Evolutionary conservation across 1,140 invertebrate species (phyloP), one percentile per base, ranked within the genome.

Genomic region (Aphaenogaster rudis): DNA sequence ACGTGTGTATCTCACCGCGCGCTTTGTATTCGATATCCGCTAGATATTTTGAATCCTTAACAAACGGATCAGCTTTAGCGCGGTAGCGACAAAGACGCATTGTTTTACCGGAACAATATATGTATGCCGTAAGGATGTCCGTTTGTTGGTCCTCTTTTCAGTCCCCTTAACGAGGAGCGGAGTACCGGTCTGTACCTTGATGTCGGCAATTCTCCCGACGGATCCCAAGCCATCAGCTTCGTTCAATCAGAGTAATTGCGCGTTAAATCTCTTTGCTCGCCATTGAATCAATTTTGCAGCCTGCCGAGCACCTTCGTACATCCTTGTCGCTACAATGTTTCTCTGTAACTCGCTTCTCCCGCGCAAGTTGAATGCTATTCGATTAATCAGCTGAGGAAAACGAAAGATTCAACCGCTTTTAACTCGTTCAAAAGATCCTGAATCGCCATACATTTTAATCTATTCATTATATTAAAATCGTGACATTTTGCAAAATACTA

Each of bases 181-280:
- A 90, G 61, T 64, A 42, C 57, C 59, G 63, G 48, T 77, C 67
- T 86, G 82, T 91, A 86, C 90, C 93, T 93, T 93, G 92, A 93
- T 89, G 87, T 88, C 67, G 36, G 69, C 64, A 71, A 91, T 90
- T 88, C 61, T 79, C 39, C 9, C 13, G 63, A 59, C 48, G 21
- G 45, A 85, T 86, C 66, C 57, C 59, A 21, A 59, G 28, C 84
- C 81, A 79, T 85, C 63, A 64, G 71, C 45, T 67, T 88, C 82
- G 76, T 88, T 92, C 92, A 93, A 94, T 94, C 91, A 91, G 89
- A 89, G 90, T 93, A 94, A 94, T 94, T 93, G 92, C 87, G 78
- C 91, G 93, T 93, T 92, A 91, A 93, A 93, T 93, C 92, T 91
- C 86, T 86, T 91, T 86, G 61, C 64, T 77, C 57, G 54, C 48